A percentile compares a stretch with the other conserved stretches of the same genome.
Evolutionary conservation across 1,140 invertebrate species (phyloP).

Genomic region (Cheumatopsyche charites): DNA sequence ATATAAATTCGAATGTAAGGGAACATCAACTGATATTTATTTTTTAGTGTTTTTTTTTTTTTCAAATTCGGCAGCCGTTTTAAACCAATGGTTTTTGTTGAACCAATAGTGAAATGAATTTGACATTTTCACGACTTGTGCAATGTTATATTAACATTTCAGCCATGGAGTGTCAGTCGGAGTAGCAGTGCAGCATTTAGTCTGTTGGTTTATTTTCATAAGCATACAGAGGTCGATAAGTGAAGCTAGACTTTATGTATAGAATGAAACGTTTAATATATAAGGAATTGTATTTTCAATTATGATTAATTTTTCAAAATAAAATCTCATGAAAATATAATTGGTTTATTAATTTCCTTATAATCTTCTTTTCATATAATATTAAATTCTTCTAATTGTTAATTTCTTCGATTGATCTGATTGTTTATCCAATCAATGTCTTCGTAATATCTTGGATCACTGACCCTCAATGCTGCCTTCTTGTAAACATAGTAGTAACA

Average conservation of each 20-base stretch:
- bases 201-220: background rate
- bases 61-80: no score
- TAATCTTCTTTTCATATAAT: background rate
- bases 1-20: no score
- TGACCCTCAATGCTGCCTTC: slow-evolving; percentile 70
- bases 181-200: background rate
- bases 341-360: slow-evolving; percentile 18
- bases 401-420: slow-evolving; percentile 51
- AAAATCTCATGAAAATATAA: slow-evolving; percentile 28
- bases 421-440: slow-evolving; percentile 72
- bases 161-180: no score
- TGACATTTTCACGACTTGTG: no score
- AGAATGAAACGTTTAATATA: slow-evolving; percentile 3
- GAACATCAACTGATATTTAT: no score
- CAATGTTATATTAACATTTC: no score
- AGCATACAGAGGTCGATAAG: no score
- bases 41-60: no score
- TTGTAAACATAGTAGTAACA: slow-evolving; percentile 79
- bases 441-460: slow-evolving; percentile 76
- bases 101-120: no score
- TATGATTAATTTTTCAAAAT: slow-evolving; percentile 46
- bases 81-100: no score
- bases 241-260: slow-evolving; percentile 30
- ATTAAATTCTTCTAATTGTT: background rate
- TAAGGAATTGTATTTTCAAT: slow-evolving; percentile 47